phyloP scores from a whole-genome alignment of 2,113 vertebrate genomes.

The Lamprotornis superbus region DNA sequence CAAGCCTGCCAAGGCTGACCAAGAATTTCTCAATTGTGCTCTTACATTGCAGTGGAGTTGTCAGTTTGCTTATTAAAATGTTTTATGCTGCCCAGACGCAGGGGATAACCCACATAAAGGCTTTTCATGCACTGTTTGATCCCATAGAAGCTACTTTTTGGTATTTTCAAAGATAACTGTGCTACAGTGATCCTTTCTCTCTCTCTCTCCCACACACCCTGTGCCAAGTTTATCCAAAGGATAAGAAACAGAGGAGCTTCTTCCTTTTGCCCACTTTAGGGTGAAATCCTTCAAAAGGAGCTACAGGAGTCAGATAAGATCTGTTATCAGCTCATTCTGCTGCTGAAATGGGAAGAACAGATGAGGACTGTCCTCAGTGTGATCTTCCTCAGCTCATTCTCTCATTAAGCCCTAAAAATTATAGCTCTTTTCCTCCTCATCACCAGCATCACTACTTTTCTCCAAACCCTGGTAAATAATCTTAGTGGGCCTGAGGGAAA shows the following conservation, averaged over 20 bases:
- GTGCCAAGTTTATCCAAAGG: background rate
- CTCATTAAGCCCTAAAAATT: background rate
- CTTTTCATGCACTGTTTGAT: background rate
- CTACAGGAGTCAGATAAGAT: background rate
- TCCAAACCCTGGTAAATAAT: background rate
- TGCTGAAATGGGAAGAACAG: background rate
- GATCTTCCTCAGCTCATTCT: background rate
- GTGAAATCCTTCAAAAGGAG: background rate
- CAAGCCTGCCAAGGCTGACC: background rate
- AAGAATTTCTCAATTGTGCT: constrained; percentile 16
- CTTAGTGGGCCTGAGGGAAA: background rate
- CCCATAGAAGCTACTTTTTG: background rate
- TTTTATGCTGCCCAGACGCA: background rate
- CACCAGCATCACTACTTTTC: background rate
- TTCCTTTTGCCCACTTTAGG: background rate
- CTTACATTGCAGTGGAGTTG: background rate
- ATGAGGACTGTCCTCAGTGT: background rate
- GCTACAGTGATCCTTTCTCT: background rate
- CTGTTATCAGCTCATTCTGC: background rate
- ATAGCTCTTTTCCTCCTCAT: background rate
- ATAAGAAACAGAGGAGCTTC: background rate
- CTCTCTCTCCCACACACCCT: background rate
- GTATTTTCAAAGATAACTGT: background rate
- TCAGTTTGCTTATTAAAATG: background rate
- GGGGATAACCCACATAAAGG: background rate